Conservation (phyloP, 1,140 invertebrate species). For the Drosophila subpulchrella region DNA sequence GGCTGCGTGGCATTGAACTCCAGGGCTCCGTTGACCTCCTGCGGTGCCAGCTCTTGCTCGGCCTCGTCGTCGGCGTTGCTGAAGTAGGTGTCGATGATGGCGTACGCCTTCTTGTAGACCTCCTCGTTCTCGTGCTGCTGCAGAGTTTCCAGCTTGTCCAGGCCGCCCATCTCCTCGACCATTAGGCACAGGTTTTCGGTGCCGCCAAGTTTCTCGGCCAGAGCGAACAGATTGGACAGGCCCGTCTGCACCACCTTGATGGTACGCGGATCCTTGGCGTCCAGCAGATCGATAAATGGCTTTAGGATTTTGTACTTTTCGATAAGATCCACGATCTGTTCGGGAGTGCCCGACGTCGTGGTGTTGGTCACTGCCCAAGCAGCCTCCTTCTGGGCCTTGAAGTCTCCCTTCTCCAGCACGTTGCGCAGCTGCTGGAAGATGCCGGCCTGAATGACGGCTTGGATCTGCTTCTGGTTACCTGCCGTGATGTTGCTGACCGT, state of each 20-base stretch:
- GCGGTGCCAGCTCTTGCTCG: conserved; percentile 82
- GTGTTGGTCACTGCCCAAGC: conserved; percentile 99
- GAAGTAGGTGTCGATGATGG: conserved; percentile 94
- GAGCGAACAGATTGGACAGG: conserved; percentile 91
- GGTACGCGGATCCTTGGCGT: conserved; percentile 91
- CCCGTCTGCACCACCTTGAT: conserved; percentile 95
- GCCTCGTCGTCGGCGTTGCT: conserved; percentile 85
- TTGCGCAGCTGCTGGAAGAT: conserved; percentile 71
- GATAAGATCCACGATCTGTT: conserved; percentile 94
- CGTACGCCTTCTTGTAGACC: conserved; percentile 93
- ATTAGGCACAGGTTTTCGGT: conserved; percentile 91
- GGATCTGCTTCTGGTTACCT: conserved; percentile 97
- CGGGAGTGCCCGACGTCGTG: conserved; percentile 95
- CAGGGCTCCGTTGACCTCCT: conserved; percentile 77
- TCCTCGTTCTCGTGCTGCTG: conserved; percentile 99
- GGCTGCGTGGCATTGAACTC: conserved; percentile 77
- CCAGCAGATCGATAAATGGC: conserved; percentile 93
- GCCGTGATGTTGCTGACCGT: conserved; percentile 99
- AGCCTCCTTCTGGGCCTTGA: conserved; percentile 99
- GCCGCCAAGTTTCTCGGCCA: conserved; percentile 89
- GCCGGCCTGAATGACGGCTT: conserved; percentile 94
- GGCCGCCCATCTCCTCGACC: conserved; percentile 94
- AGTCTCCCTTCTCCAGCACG: conserved; percentile 92
- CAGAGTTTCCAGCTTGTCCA: conserved; percentile 96
- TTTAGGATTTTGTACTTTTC: conserved; percentile 92